Evolutionary conservation across 2,797 vertebrate species (phyloP).

Genomic region (Discoglossus pictus): DNA sequence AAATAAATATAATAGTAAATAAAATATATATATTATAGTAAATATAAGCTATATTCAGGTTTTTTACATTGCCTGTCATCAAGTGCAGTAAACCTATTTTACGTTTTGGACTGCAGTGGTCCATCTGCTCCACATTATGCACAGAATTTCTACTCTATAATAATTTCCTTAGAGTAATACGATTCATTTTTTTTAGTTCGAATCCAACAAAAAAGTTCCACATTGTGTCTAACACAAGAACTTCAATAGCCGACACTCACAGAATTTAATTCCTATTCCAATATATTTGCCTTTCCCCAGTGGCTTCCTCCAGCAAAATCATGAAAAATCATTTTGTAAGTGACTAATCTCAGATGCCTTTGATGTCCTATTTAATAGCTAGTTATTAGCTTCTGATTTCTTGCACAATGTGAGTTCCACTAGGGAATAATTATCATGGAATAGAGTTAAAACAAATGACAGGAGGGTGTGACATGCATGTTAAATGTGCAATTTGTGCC

Average conservation of each 20-base stretch:
- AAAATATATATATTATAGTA: too few species aligned
- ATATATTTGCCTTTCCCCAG: constrained; percentile 35
- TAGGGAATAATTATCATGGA: constrained; percentile 45
- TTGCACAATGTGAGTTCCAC: constrained; percentile 41
- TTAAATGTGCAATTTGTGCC: constrained; percentile 29
- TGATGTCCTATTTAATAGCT: constrained; percentile 48
- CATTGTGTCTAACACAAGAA: too few species aligned
- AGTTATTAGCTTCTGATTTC: constrained; percentile 47
- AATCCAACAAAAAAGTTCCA: too few species aligned
- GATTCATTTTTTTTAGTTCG: too few species aligned
- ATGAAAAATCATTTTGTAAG: constrained; percentile 45
- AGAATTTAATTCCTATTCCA: constrained; percentile 38
- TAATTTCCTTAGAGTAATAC: too few species aligned
- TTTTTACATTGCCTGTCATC: too few species aligned
- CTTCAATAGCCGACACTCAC: constrained; percentile 6
- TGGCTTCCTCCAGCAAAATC: constrained; percentile 35
- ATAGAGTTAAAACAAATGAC: constrained; percentile 43
- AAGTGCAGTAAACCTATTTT: too few species aligned
- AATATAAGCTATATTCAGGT: too few species aligned
- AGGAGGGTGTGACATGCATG: constrained; percentile 42
- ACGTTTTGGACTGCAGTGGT: too few species aligned
- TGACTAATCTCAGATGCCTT: constrained; percentile 42
- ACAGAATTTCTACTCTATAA: too few species aligned
- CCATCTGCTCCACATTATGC: too few species aligned
- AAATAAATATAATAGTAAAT: too few species aligned